phyloP scores from a whole-genome alignment of 2,797 vertebrate genomes.

The Pachyuromys duprasi region DNA sequence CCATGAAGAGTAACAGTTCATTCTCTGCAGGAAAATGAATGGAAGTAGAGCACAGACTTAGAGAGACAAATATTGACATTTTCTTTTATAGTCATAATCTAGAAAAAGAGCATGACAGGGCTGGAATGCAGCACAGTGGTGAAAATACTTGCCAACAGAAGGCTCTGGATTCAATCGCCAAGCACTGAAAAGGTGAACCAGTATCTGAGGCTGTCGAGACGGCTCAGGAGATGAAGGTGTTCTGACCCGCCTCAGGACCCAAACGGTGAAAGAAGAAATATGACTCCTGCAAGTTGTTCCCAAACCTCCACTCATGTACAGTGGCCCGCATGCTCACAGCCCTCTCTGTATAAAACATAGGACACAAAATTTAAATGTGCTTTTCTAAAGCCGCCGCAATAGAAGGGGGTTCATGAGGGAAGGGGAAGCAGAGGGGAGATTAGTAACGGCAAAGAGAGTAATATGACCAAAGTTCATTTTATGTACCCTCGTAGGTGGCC shows the following conservation, averaged over 20 bases:
- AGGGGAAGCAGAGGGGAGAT: background rate
- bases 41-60: background rate
- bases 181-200: background rate
- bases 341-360: background rate
- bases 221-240: background rate
- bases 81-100: background rate
- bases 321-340: fast-evolving
- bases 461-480: background rate
- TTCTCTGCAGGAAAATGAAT: background rate
- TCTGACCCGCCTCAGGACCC: background rate
- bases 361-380: background rate
- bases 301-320: background rate
- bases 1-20: background rate
- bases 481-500: no score
- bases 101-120: no score
- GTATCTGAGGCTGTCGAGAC: background rate
- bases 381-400: no score
- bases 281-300: background rate
- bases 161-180: background rate
- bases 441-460: background rate
- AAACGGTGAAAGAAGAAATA: background rate
- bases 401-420: background rate
- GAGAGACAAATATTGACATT: background rate
- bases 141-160: background rate
- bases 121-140: no score